Evolutionary conservation across 37 sponge, comb jelly and placozoan species (phyloP).

Genomic region (Spongilla lacustris): DNA sequence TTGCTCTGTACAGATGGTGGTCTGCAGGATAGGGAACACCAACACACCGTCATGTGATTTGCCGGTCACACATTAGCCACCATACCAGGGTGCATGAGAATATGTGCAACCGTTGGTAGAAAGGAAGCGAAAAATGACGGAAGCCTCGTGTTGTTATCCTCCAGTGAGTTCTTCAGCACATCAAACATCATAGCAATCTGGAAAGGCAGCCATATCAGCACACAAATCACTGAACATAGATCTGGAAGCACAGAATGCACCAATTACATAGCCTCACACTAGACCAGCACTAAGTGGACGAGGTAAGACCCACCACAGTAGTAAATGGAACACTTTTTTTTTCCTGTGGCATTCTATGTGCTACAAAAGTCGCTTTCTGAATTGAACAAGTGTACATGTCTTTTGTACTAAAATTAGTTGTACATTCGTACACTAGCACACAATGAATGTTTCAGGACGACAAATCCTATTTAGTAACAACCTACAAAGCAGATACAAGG

Average conservation of each 20-base stretch:
- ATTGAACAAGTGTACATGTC: too few species aligned
- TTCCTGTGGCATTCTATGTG: too few species aligned
- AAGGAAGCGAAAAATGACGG: constrained; percentile 26
- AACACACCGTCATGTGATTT: neutral
- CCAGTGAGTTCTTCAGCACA: constrained; percentile 42
- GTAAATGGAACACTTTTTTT: too few species aligned
- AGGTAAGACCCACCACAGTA: too few species aligned
- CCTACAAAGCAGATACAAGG: too few species aligned
- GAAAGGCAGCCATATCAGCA: neutral
- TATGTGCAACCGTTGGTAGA: constrained; percentile 6
- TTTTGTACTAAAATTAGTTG: neutral
- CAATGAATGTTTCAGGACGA: too few species aligned
- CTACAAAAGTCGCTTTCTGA: too few species aligned
- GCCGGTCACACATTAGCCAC: neutral
- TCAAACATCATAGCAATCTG: constrained; percentile 55
- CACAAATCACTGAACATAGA: too few species aligned
- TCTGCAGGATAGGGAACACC: constrained; percentile 32
- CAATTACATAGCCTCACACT: too few species aligned
- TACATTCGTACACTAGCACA: neutral
- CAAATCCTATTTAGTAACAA: too few species aligned
- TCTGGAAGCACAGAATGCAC: too few species aligned
- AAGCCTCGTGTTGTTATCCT: neutral
- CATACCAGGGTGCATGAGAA: constrained; percentile 54
- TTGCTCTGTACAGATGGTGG: constrained; percentile 40
- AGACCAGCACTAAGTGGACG: too few species aligned